A percentile compares a stretch with the other conserved stretches of the same genome.
Evolutionary conservation across 2,888 invertebrate genomes (phyloP).

Genomic region (Bembecia ichneumoniformis): DNA sequence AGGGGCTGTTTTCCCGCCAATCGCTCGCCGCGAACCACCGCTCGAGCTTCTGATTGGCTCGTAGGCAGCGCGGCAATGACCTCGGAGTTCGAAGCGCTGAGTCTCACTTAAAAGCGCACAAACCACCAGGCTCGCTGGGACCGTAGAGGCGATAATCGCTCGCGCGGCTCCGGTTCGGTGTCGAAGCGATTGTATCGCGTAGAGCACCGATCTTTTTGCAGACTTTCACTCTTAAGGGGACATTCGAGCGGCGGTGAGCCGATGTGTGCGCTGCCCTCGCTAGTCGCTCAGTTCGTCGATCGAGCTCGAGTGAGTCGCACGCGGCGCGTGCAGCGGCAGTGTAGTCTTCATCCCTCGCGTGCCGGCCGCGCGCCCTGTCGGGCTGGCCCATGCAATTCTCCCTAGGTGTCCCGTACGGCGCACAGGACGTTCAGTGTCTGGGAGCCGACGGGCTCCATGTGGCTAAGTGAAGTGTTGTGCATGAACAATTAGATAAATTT

Average conservation of each 20-base stretch:
- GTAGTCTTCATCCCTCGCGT: slow-evolving; percentile 59
- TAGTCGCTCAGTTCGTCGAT: slow-evolving; percentile 69
- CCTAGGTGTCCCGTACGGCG: slow-evolving; percentile 49
- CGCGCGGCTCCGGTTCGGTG: slow-evolving; percentile 37
- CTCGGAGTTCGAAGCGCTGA: slow-evolving; percentile 87
- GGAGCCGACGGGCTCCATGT: slow-evolving; percentile 43
- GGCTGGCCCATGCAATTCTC: slow-evolving; percentile 47
- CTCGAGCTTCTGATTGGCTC: slow-evolving; percentile 67
- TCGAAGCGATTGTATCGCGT: slow-evolving; percentile 68
- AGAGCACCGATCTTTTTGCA: slow-evolving; percentile 69
- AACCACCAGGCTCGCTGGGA: slow-evolving; percentile 65
- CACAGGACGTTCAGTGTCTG: slow-evolving; percentile 36
- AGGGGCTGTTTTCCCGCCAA: slow-evolving; percentile 55
- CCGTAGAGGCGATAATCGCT: slow-evolving; percentile 68
- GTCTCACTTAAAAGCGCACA: slow-evolving; percentile 70
- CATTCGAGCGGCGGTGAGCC: slow-evolving; percentile 49
- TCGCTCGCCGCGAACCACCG: slow-evolving; percentile 54
- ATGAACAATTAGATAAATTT: slow-evolving; percentile 23
- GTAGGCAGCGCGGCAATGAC: slow-evolving; percentile 81
- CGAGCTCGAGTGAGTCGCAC: slow-evolving; percentile 70
- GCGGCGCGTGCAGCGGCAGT: slow-evolving; percentile 50
- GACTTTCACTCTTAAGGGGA: slow-evolving; percentile 73
- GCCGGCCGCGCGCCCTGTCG: slow-evolving; percentile 35
- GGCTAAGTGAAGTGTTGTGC: slow-evolving; percentile 63
- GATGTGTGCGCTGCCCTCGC: slow-evolving; percentile 65